Evolutionary conservation across 2,888 invertebrate genomes (phyloP).

Genomic region (Ochlodes sylvanus): DNA sequence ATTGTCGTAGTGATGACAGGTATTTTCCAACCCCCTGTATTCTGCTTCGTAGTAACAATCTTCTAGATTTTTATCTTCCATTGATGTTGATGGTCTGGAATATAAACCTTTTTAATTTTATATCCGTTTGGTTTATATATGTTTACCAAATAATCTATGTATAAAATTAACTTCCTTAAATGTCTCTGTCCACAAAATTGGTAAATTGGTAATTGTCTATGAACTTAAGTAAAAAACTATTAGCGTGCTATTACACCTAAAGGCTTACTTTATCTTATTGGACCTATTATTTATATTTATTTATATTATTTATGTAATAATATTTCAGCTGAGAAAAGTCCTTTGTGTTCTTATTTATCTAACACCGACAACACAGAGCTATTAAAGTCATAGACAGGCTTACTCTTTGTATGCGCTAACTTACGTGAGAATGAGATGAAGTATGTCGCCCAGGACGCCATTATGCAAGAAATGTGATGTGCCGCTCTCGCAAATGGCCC

Average conservation of each 20-base stretch:
- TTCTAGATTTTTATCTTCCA: conserved; percentile 78
- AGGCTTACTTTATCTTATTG: no score
- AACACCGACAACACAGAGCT: background rate
- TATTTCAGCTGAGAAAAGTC: no score
- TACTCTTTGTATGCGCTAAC: conserved; percentile 50
- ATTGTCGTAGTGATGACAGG: conserved; percentile 78
- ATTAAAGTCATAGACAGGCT: conserved; percentile 14
- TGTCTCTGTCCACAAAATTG: no score
- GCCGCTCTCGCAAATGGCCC: conserved; percentile 88
- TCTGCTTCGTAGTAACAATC: conserved; percentile 85
- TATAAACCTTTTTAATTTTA: no score
- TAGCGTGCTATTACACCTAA: no score
- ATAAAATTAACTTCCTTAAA: no score
- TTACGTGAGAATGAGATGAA: conserved; percentile 89
- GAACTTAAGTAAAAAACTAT: no score
- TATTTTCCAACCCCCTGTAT: conserved; percentile 74
- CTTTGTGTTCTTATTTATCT: background rate
- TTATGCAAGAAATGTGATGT: conserved; percentile 82
- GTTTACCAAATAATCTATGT: no score
- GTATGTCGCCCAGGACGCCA: conserved; percentile 88
- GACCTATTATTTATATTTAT: no score
- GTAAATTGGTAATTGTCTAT: no score
- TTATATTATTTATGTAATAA: no score
- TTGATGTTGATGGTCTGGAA: conserved; percentile 86
- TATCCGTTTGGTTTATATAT: no score